Evolutionary conservation across 2,888 invertebrate genomes (phyloP).

Genomic region (Cataglyphis livida): DNA sequence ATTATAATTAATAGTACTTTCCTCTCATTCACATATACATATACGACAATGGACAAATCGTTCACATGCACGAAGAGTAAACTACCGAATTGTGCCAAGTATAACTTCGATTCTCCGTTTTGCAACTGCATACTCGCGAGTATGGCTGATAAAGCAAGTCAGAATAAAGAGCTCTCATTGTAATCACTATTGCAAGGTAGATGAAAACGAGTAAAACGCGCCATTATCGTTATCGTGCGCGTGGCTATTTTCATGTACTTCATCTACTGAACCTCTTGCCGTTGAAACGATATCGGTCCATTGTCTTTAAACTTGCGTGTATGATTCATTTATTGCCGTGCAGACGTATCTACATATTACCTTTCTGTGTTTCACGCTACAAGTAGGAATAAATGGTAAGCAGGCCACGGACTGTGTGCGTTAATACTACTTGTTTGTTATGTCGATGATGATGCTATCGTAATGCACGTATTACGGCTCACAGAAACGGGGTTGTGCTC

Average conservation of each 20-base stretch:
- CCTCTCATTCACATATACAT: neutral
- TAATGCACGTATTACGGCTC: conserved; percentile 44
- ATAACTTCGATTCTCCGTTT: conserved; percentile 1
- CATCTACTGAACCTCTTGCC: conserved; percentile 39
- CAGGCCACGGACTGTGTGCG: conserved; percentile 60
- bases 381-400: conserved; percentile 85
- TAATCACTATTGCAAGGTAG: conserved; percentile 10
- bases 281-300: conserved; percentile 65
- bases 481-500: conserved; percentile 67
- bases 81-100: conserved; percentile 7
- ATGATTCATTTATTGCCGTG: conserved; percentile 68
- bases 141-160: conserved; percentile 15
- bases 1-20: neutral
- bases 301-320: conserved; percentile 67
- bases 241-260: conserved; percentile 28
- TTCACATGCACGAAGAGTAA: conserved; percentile 1
- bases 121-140: conserved; percentile 2
- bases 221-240: conserved; percentile 60
- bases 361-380: conserved; percentile 82
- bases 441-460: conserved; percentile 47
- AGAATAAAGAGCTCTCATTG: conserved; percentile 13
- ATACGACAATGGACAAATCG: conserved; percentile 31
- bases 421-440: conserved; percentile 56
- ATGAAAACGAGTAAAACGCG: conserved; percentile 54
- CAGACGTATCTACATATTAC: conserved; percentile 65